These are phyloP conservation scores for Meleagris gallopavo DNA, from an alignment of 2,113 vertebrate genomes.

Conservation along the genomic window DNA sequence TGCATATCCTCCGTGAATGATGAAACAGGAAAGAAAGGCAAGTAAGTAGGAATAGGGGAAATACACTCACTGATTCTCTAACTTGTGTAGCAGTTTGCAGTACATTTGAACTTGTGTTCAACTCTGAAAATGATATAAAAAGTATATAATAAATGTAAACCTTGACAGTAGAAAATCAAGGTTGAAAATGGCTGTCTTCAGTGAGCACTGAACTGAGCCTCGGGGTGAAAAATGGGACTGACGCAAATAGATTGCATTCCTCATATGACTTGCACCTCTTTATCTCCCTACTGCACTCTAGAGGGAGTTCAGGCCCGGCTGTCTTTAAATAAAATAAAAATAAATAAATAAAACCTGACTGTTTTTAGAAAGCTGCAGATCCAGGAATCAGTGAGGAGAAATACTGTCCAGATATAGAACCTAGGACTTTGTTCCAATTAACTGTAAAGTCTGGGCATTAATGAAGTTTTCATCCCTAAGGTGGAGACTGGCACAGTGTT, in stretches of 20 bases:
- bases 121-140: constrained; percentile 19
- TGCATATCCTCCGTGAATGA: background rate
- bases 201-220: constrained; percentile 22
- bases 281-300: background rate
- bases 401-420: background rate
- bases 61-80: constrained; percentile 24
- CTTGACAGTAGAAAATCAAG: constrained; percentile 41
- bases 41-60: background rate
- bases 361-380: background rate
- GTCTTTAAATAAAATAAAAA: background rate
- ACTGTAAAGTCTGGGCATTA: background rate
- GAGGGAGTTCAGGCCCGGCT: background rate
- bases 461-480: background rate
- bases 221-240: constrained; percentile 28
- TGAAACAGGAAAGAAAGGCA: constrained; percentile 23
- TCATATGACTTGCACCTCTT: background rate
- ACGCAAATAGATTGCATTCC: background rate
- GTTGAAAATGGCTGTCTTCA: constrained; percentile 6
- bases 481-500: background rate
- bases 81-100: constrained; percentile 9
- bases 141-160: constrained; percentile 40
- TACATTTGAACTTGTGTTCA: constrained; percentile 55
- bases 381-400: background rate
- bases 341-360: too few relatives aligned
- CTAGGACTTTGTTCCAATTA: background rate